A percentile compares a stretch with the other conserved stretches of the same genome.
Evolutionary conservation across 2,888 invertebrate genomes (phyloP).

Genomic region (Caenorhabditis angaria): DNA sequence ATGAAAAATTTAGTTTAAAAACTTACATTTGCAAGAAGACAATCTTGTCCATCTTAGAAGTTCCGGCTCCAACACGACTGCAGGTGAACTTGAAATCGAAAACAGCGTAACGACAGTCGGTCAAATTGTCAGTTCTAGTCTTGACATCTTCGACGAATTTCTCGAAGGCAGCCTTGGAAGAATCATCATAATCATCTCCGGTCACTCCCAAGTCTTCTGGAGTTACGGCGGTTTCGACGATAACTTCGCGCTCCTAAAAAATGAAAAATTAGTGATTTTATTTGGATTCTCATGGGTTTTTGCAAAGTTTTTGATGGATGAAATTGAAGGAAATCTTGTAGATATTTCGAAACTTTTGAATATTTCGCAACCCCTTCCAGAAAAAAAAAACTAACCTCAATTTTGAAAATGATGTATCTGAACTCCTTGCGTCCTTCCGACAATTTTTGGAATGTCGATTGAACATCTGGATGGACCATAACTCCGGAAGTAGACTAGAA

Average conservation of each 20-base stretch:
- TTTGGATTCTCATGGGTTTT: no score
- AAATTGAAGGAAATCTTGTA: no score
- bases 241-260: conserved; percentile 69
- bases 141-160: conserved; percentile 89
- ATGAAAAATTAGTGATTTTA: background rate
- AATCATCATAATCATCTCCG: conserved; percentile 71
- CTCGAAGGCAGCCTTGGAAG: conserved; percentile 82
- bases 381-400: conserved; percentile 56
- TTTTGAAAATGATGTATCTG: conserved; percentile 73
- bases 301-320: no score
- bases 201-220: conserved; percentile 61
- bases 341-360: background rate
- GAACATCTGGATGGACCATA: conserved; percentile 71
- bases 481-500: conserved; percentile 70
- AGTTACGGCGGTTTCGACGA: conserved; percentile 70
- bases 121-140: conserved; percentile 80
- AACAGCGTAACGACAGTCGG: conserved; percentile 92
- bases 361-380: background rate
- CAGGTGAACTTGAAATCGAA: conserved; percentile 98
- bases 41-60: conserved; percentile 92
- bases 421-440: conserved; percentile 71
- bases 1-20: background rate
- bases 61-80: conserved; percentile 85
- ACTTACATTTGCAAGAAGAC: conserved; percentile 91
- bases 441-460: conserved; percentile 70